These are phyloP conservation scores for Neogobius melanostomus DNA, from an alignment of 2,113 vertebrate species.

Conservation along the genomic window DNA sequence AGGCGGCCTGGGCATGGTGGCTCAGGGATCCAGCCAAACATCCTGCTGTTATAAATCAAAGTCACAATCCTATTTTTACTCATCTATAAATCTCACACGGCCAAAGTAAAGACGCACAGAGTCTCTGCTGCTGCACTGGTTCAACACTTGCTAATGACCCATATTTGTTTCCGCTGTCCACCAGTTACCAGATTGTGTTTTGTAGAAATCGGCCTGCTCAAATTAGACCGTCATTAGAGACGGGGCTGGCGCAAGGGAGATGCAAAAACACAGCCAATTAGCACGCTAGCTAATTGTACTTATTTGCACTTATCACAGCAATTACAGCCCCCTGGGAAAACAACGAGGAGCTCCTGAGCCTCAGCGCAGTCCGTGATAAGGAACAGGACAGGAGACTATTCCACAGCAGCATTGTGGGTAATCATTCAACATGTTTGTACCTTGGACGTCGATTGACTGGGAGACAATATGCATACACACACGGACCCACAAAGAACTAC, in stretches of 20 bases:
- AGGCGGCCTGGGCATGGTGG: constrained; percentile 50
- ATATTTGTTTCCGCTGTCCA: constrained; percentile 74
- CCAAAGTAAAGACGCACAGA: constrained; percentile 47
- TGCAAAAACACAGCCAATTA: constrained; percentile 50
- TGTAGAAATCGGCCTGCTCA: constrained; percentile 55
- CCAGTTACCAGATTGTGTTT: constrained; percentile 56
- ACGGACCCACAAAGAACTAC: no score
- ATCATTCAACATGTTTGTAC: constrained; percentile 57
- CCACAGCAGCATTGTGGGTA: constrained; percentile 34
- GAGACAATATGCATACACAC: no score
- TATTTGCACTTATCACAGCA: constrained; percentile 62
- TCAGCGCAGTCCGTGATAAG: constrained; percentile 13
- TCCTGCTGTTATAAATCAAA: constrained; percentile 72
- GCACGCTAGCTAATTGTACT: constrained; percentile 69
- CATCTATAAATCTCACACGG: constrained; percentile 66
- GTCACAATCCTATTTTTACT: constrained; percentile 69
- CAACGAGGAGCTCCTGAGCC: constrained; percentile 39
- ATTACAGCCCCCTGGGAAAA: constrained; percentile 47
- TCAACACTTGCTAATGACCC: constrained; percentile 68
- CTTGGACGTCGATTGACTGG: constrained; percentile 21
- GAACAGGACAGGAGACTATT: constrained; percentile 32
- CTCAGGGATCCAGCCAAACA: constrained; percentile 57
- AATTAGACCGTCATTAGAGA: constrained; percentile 62
- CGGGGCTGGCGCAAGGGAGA: constrained; percentile 8
- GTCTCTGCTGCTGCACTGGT: constrained; percentile 50